Conservation (phyloP, 2,113 vertebrate genomes). For the Mellivora capensis region DNA sequence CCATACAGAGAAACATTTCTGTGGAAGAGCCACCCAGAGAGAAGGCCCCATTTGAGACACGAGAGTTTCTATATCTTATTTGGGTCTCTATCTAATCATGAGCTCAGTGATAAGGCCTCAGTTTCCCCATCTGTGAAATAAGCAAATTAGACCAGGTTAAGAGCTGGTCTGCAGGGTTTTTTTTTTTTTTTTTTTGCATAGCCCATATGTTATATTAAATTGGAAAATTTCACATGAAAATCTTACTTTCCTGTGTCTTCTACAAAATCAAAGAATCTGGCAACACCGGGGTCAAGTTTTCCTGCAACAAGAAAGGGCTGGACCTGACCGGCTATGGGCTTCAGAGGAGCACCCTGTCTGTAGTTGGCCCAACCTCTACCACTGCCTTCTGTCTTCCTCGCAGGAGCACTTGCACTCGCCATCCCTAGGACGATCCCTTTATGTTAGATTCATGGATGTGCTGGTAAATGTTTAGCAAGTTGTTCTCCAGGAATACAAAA, state of each 20-base stretch:
- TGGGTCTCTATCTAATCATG: not conserved
- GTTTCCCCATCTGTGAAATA: not conserved
- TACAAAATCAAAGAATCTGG: not conserved
- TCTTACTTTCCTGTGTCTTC: not conserved
- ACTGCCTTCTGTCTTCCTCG: not conserved
- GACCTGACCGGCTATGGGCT: not conserved
- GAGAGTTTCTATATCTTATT: not conserved
- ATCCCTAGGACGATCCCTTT: not conserved
- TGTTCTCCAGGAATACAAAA: not conserved
- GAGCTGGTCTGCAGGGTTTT: not conserved
- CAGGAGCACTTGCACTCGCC: not conserved
- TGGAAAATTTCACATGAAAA: not conserved
- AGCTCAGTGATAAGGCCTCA: not conserved
- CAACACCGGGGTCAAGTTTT: not conserved
- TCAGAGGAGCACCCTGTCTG: rapidly evolving
- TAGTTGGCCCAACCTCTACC: no score
- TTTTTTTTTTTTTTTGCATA: not conserved
- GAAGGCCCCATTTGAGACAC: rapidly evolving
- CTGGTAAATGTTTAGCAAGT: not conserved
- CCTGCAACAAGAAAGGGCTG: not conserved
- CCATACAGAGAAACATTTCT: not conserved
- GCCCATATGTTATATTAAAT: not conserved
- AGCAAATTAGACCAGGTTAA: not conserved
- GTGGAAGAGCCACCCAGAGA: not conserved
- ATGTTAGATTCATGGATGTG: not conserved